Evolutionary conservation across 2,113 vertebrate genomes (phyloP).

Genomic region (Pluvialis apricaria): DNA sequence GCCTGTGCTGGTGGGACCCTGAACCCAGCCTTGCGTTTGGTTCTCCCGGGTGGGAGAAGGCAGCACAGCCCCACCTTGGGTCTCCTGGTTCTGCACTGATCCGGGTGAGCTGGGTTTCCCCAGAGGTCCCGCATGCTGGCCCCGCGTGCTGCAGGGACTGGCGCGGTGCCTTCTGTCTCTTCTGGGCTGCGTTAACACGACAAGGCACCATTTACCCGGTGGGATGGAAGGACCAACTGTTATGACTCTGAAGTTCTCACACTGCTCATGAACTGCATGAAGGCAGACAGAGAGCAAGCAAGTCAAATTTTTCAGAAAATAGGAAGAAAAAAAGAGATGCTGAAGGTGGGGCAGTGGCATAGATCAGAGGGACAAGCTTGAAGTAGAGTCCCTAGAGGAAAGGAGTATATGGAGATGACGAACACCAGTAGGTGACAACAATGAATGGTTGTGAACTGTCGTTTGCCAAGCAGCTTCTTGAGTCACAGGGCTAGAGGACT

Average conservation of each 20-base stretch:
- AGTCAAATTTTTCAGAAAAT: background rate
- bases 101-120: fast-evolving
- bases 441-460: background rate
- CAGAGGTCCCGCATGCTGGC: fast-evolving
- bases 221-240: background rate
- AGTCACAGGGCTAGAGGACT: background rate
- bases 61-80: background rate
- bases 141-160: background rate
- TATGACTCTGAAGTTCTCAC: background rate
- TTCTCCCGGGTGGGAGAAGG: background rate
- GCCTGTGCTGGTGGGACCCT: background rate
- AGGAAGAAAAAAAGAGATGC: background rate
- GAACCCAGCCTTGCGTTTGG: background rate
- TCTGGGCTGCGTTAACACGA: background rate
- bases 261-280: fast-evolving
- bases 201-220: too few relatives aligned
- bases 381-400: background rate
- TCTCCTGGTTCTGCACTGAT: background rate
- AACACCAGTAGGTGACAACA: background rate
- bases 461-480: background rate
- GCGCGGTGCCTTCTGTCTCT: background rate
- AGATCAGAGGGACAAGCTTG: background rate
- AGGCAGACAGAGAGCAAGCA: background rate
- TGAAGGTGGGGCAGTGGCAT: background rate
- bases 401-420: fast-evolving